Evolutionary conservation across 2,797 vertebrate genomes (phyloP), one percentile per base, ranked within the genome.

Genomic region (Aotus griseimembra): DNA sequence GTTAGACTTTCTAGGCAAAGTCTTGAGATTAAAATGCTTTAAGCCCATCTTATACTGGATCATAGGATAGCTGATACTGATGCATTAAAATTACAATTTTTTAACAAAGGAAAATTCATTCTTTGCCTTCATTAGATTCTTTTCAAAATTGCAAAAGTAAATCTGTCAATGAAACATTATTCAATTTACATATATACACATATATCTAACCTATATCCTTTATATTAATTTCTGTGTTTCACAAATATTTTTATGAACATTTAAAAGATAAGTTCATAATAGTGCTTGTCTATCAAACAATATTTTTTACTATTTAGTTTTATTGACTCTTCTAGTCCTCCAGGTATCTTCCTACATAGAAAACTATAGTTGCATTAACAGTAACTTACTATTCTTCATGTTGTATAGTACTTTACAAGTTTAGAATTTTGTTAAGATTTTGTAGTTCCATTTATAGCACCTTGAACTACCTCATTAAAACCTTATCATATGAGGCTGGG

Each of bases 381-480:
- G 33, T 73, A 76, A 67, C 15, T 67, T 67, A 67, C 61, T n/a
- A n/a, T 67, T 36, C 41, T 79, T 91, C 24, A 75, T 20, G 9
- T 75, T 89, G 61, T 80, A 72, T 10, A 85, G 30, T 36, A 92
- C 2, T 93, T 77, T 85, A 76, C 30, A 90, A 95, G 61, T 81
- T 96, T 13, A 79, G 70, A 95, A 97, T 96, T 89, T 82, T 93
- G 76, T 87, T 96, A 93, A 77, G 30, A 97, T 80, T 82, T 73
- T 79, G 39, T 33, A 88, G n/a, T 96, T 96, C 58, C 39, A 72
- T 48, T 90, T 10, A 82, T 1, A 95, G 48, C 7, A 87, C 52
- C 33, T 17, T 67, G 17, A 97, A 88, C 5, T 86, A 86, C 33
- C 26, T 89, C 76, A 94, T 76, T 61, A 93, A 55, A 92, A 92